Evolutionary conservation across 2,113 vertebrate genomes (phyloP), one percentile per base, ranked within the genome.

Genomic region (Cepphus grylle): DNA sequence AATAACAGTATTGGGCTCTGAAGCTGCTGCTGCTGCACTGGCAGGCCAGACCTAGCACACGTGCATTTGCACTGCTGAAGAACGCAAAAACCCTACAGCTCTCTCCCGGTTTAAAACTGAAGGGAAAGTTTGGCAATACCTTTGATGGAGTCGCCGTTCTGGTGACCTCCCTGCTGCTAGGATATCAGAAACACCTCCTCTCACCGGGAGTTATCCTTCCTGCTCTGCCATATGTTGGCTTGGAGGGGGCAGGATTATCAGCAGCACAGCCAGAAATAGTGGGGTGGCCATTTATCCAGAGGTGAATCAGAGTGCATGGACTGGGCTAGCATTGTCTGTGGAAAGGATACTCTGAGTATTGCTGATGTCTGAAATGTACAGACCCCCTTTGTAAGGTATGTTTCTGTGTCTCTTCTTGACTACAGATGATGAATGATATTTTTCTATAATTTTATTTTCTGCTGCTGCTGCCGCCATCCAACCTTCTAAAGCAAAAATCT

Each of bases 151-250:
- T 93, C 15, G 3, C 58, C 19, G 11, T 88, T 81, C 67, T 25
- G 53, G 56, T 61, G 80, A 86, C 61, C 73, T 79, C 52, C 22
- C 40, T 81, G 13, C 61, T 56, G 73, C 34, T 63, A 53, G 70
- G 61, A 71, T 72, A 55, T 91, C 86, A 96, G 77, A 84, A 94
- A 86, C 83, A 86, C 25, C 73, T 92, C 49, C 40, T 91, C 52
- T 81, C 70, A 6, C 80, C 8, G 0, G 65, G 83, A 84, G 77
- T 70, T 18, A 4, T 89, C 86, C 91, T 94, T 93, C 73, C 73
- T 78, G 52, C 73, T 72, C 52, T 85, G 59, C 88, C 72, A 10
- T 36, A n/a, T 84, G 82, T 71, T 67, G 80, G n/a, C 50, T 94
- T 78, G 82, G 63, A 86, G 79, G n/a, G 59, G 72, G 38, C 47